A percentile compares a stretch with the other conserved stretches of the same genome.
phyloP scores from a whole-genome alignment of 2,888 invertebrate species.

The Dynastes maya region DNA sequence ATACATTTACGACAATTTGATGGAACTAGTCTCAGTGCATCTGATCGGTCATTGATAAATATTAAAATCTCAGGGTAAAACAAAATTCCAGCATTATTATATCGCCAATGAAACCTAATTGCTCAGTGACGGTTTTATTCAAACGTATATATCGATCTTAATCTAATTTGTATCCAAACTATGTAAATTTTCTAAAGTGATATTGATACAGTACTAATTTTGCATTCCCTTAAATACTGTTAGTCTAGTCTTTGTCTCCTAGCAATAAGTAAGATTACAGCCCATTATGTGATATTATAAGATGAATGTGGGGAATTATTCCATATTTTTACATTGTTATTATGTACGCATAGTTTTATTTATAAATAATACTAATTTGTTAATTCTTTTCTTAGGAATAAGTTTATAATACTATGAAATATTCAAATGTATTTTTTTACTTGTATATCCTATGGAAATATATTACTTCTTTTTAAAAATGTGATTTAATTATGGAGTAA shows the following conservation, averaged over 20 bases:
- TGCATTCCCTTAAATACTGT: constrained; percentile 35
- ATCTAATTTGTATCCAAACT: neutral
- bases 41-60: constrained; percentile 70
- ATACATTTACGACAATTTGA: constrained; percentile 84
- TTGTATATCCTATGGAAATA: constrained; percentile 10
- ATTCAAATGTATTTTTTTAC: constrained; percentile 42
- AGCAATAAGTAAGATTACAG: constrained; percentile 7
- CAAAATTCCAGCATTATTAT: constrained; percentile 22
- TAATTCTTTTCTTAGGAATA: constrained; percentile 15
- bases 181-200: constrained; percentile 8
- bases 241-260: constrained; percentile 47
- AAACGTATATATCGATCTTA: neutral
- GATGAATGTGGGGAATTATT: constrained; percentile 23
- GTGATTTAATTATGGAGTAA: neutral
- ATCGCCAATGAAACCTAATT: constrained; percentile 9
- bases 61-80: constrained; percentile 44
- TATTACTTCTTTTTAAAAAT: constrained; percentile 29
- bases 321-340: constrained; percentile 37
- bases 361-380: constrained; percentile 12
- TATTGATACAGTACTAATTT: constrained; percentile 15
- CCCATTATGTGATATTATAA: constrained; percentile 29
- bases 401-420: constrained; percentile 12
- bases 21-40: constrained; percentile 75
- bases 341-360: constrained; percentile 24
- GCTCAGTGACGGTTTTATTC: constrained; percentile 32